phyloP scores from a whole-genome alignment of 2,797 vertebrate species.

The Champsocephalus esox region DNA sequence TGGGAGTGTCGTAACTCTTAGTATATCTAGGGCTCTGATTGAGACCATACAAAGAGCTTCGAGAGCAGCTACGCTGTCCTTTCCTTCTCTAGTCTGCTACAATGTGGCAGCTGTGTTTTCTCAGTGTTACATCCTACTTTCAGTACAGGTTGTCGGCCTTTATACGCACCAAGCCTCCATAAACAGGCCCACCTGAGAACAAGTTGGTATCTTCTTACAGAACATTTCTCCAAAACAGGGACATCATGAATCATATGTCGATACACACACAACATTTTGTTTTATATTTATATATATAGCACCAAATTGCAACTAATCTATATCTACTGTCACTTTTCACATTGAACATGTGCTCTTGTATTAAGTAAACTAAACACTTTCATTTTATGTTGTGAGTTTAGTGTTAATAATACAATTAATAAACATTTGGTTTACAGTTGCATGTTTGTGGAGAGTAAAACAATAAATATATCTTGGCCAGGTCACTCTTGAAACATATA shows the following conservation, averaged over 20 bases:
- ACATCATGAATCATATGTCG: background rate
- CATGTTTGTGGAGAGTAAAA: background rate
- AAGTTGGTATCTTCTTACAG: too few species aligned
- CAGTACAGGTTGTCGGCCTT: background rate
- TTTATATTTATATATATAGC: too few species aligned
- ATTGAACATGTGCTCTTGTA: too few species aligned
- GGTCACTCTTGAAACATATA: too few species aligned
- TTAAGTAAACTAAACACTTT: too few species aligned
- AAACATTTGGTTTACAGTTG: background rate
- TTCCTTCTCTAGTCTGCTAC: constrained; percentile 3
- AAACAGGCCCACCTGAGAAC: background rate
- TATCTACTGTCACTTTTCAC: too few species aligned
- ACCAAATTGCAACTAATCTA: too few species aligned
- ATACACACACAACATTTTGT: too few species aligned
- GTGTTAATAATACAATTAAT: background rate
- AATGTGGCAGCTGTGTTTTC: constrained; percentile 1
- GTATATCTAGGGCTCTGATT: background rate
- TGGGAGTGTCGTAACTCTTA: too few species aligned
- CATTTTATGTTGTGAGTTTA: too few species aligned
- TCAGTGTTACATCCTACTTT: constrained; percentile 6
- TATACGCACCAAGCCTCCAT: background rate
- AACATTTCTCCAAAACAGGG: background rate
- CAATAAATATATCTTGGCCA: too few species aligned
- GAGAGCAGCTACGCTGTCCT: constrained; percentile 23
- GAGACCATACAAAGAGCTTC: constrained; percentile 14